Percentiles rank a stretch among this genome's conserved stretches.
Conservation (phyloP, 2,113 vertebrate genomes). For the Heptranchias perlo region DNA sequence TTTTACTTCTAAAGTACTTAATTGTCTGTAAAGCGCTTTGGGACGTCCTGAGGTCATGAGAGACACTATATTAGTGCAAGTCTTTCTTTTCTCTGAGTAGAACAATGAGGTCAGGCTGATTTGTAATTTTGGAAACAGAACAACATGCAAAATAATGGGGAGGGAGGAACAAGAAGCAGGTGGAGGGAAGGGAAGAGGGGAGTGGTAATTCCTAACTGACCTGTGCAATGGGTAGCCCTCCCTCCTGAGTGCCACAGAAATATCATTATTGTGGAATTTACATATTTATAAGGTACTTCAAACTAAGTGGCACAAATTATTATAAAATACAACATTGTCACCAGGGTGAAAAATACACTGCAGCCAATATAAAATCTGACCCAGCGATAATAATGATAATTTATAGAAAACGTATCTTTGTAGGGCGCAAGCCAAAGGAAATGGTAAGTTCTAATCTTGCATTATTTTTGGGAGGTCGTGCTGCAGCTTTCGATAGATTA, state of each 20-base stretch:
- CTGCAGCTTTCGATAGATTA: not conserved
- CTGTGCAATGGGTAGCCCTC: not conserved
- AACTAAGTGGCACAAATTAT: not conserved
- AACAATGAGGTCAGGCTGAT: not conserved
- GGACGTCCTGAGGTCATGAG: not conserved
- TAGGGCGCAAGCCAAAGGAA: not conserved
- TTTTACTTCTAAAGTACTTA: not conserved
- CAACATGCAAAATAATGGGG: not conserved
- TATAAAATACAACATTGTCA: conserved; percentile 19
- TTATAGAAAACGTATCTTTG: not conserved
- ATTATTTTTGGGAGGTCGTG: not conserved
- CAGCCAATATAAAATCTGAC: not conserved
- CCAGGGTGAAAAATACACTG: not conserved
- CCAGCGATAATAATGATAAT: not conserved
- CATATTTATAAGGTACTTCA: not conserved
- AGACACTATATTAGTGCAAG: not conserved
- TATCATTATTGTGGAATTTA: conserved; percentile 17
- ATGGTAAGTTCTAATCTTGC: not conserved
- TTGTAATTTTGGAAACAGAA: not conserved
- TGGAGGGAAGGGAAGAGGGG: not conserved
- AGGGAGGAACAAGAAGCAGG: not conserved
- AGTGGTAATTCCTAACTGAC: not conserved
- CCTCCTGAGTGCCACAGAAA: not conserved
- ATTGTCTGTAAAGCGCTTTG: too few species aligned
- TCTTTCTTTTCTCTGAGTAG: not conserved